Evolutionary conservation across 2,113 vertebrate species (phyloP).

Genomic region (Canis aureus): DNA sequence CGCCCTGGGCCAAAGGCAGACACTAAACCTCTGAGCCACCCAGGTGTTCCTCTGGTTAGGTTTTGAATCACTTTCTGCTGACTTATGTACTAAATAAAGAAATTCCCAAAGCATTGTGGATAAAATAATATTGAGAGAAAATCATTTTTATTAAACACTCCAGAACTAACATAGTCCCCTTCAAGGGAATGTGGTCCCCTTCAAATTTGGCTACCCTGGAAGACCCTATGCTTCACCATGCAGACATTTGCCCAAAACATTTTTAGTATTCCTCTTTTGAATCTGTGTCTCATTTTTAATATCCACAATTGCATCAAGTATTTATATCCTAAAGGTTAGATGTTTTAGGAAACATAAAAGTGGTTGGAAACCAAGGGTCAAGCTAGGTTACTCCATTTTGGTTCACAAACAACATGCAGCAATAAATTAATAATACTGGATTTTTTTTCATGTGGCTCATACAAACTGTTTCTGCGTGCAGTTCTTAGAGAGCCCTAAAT

Average conservation of each 20-base stretch:
- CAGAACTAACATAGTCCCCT: background rate
- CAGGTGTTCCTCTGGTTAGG: too few relatives aligned
- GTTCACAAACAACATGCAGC: background rate
- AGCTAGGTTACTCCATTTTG: background rate
- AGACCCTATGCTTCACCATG: background rate
- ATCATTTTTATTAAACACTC: background rate
- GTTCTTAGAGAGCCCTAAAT: background rate
- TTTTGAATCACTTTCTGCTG: background rate
- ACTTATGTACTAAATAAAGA: constrained; percentile 12
- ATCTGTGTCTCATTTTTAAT: background rate
- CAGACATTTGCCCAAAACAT: background rate
- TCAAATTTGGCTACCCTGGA: background rate
- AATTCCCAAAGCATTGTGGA: background rate
- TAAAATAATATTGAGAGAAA: background rate
- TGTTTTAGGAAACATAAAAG: constrained; percentile 50
- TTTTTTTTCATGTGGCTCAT: background rate
- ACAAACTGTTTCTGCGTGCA: background rate
- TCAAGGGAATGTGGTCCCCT: background rate
- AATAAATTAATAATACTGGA: background rate
- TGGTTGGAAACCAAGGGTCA: background rate
- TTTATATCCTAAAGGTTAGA: constrained; percentile 6
- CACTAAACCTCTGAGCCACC: too few relatives aligned
- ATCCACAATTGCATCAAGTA: background rate
- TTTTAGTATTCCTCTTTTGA: constrained; percentile 3
- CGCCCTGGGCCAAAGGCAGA: too few relatives aligned